phyloP scores from a whole-genome alignment of 2,888 invertebrate species.

The Drosophila rubida region DNA sequence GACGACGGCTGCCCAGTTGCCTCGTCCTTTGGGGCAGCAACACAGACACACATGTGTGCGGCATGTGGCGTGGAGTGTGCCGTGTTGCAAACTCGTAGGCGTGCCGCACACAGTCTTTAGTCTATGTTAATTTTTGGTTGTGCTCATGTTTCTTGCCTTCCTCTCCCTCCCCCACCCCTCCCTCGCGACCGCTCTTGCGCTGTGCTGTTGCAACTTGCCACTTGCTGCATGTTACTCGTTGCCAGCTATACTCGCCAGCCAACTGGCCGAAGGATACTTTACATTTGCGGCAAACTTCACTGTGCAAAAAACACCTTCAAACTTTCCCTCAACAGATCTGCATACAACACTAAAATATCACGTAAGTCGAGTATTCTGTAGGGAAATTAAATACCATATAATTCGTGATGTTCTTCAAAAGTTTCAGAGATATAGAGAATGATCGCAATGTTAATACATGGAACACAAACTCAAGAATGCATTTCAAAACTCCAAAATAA shows the following conservation, averaged over 20 bases:
- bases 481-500: too few relatives aligned
- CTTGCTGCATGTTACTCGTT: conserved; percentile 18
- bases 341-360: too few relatives aligned
- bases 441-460: too few relatives aligned
- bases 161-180: conserved; percentile 3
- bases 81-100: conserved; percentile 63
- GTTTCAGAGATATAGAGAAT: too few relatives aligned
- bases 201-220: conserved; percentile 18
- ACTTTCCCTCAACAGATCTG: too few relatives aligned
- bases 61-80: conserved; percentile 34
- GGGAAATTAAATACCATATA: too few relatives aligned
- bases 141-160: conserved; percentile 63
- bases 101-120: conserved; percentile 65
- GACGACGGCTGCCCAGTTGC: conserved; percentile 28
- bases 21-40: conserved; percentile 38
- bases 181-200: background rate
- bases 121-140: conserved; percentile 75
- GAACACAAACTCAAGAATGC: too few relatives aligned
- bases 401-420: too few relatives aligned
- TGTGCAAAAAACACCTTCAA: too few relatives aligned
- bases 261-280: background rate
- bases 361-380: too few relatives aligned
- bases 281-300: too few relatives aligned
- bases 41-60: conserved; percentile 20
- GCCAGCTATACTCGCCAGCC: conserved; percentile 4